Evolutionary conservation across 2,888 invertebrate genomes (phyloP), one percentile per base, ranked within the genome.

Genomic region (Flexamia atlantica): DNA sequence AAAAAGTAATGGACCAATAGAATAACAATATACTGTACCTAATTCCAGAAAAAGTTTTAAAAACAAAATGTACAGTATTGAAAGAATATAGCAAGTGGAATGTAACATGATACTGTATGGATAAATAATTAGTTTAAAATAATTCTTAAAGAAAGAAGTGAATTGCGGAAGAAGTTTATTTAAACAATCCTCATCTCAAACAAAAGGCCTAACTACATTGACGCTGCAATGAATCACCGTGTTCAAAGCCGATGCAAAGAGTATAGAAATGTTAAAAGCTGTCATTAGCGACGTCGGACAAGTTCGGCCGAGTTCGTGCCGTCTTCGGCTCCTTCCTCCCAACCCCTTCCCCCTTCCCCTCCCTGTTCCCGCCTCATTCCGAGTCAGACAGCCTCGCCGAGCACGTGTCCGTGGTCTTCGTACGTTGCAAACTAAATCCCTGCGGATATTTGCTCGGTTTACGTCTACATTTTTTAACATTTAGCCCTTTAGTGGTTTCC

Each of bases 211-310:
- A 46, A 46, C 46, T 46, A 46, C 46, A 46, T 64, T 64, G 64
- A 64, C 64, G 30, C 28, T 28, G 25, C 14, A 28, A 28, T 64
- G 64, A 64, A 28, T 64, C 64, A 64, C n/a, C n/a, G n/a, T 64
- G 28, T 64, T 57, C 30, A 64, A 64, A 64, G 64, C 64, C 64
- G 30, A 28, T 28, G 25, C 64, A 64, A 64, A 64, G 64, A 1
- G 64, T 60, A 64, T 64, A 28, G 64, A 64, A 64, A 64, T 64
- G 64, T 64, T 64, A 64, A 64, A 64, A 64, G 64, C 7, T 64
- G 64, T 28, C 64, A 64, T 64, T 64, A 64, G 64, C 64, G 25
- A 4, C 20, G 3, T 64, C 64, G 64, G 64, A 2, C 28, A 28
- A 28, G 64, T 64, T 64, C 64, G 64, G 64, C 1, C 4, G 64